Base-by-base conservation (phyloP, 2,888 invertebrate species). In the Nomada fucata region DNA sequence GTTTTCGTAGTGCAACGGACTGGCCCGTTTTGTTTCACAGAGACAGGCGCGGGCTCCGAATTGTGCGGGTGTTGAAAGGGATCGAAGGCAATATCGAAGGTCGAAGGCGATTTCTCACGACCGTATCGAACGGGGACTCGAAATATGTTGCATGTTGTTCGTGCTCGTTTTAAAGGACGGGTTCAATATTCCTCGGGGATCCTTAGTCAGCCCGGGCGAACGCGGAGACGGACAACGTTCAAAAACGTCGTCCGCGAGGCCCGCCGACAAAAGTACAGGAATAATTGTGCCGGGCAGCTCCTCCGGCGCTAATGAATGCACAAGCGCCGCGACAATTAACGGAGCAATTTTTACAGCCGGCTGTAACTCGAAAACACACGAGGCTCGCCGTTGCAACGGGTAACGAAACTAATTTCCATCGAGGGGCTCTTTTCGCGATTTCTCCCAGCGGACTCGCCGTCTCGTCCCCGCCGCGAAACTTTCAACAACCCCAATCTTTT, bases 371-470 rank as follows among this genome's bases (percentile, higher is more conserved):
- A 59, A 47, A 50, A 60, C 29, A 20, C 9, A 15, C 3, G 10
- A 29, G 5, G 47, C 10, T 47, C 47, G 3, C 13, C 15, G 47
- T 47, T 47, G 13, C 47, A 61, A 53, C 57, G 15, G 44, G 13
- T 44, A 60, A 68, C 42, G 61, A 78, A 76, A 78, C 55, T 78
- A 78, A 76, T 76, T 76, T 61, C 76, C 67, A 61, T 55, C 68
- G 26, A 36, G 61, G 61, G 67, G 29, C 61, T 60, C 59, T 55
- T 47, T 26, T n/a, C 65, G 13, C 42, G 47, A 70, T 63, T 63
- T 68, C 36, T 63, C 47, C 42, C 50, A 1, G 23, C n/a, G 42
- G 57, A 65, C 47, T 47, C 29, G 70, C 18, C 29, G 18, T 13
- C 47, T 13, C 2, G 2, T 15, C 7, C 3, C 20, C 5, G 1